Percentiles rank a stretch among this genome's conserved stretches.
Evolutionary conservation across 2,797 vertebrate genomes (phyloP).

Genomic region (Ambastaia sidthimunki): DNA sequence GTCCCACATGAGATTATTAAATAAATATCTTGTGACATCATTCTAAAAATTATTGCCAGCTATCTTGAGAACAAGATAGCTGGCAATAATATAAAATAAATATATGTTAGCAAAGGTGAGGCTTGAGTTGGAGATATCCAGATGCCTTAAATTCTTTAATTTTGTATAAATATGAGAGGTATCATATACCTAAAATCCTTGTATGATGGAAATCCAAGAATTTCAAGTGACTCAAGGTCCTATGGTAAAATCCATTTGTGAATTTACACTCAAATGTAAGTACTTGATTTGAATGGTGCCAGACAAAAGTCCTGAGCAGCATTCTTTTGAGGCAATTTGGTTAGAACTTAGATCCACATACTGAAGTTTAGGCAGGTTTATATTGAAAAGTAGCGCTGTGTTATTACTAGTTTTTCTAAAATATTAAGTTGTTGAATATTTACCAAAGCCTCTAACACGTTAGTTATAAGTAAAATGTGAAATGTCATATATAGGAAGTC

Average conservation of each 20-base stretch:
- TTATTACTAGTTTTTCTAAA: slow-evolving; percentile 48
- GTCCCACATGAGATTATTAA: slow-evolving; percentile 68
- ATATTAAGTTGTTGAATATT: slow-evolving; percentile 39
- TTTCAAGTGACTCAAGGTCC: slow-evolving; percentile 38
- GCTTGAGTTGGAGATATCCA: slow-evolving; percentile 47
- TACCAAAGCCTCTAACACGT: not conserved
- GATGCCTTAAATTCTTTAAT: slow-evolving; percentile 39
- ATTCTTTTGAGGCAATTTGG: slow-evolving; percentile 42
- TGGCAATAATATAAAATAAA: slow-evolving; percentile 20
- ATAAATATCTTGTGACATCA: slow-evolving; percentile 24
- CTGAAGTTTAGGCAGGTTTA: slow-evolving; percentile 64
- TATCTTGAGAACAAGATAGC: slow-evolving; percentile 37
- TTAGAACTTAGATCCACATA: slow-evolving; percentile 75
- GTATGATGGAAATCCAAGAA: slow-evolving; percentile 48
- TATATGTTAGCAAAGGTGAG: slow-evolving; percentile 7
- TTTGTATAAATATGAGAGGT: not conserved
- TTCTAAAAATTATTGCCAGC: slow-evolving; percentile 52
- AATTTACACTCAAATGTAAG: slow-evolving; percentile 78
- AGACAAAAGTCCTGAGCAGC: slow-evolving; percentile 31
- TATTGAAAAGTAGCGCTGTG: not conserved
- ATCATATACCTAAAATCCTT: not conserved
- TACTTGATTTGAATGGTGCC: slow-evolving; percentile 61
- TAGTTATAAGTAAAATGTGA: not conserved
- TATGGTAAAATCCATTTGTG: slow-evolving; percentile 52
- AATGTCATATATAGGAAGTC: not conserved